Percentiles rank a stretch among this genome's conserved stretches.
These are phyloP conservation scores for Lysiphlebus fabarum DNA, from an alignment of 1,140 invertebrate species.

Conservation along the genomic window DNA sequence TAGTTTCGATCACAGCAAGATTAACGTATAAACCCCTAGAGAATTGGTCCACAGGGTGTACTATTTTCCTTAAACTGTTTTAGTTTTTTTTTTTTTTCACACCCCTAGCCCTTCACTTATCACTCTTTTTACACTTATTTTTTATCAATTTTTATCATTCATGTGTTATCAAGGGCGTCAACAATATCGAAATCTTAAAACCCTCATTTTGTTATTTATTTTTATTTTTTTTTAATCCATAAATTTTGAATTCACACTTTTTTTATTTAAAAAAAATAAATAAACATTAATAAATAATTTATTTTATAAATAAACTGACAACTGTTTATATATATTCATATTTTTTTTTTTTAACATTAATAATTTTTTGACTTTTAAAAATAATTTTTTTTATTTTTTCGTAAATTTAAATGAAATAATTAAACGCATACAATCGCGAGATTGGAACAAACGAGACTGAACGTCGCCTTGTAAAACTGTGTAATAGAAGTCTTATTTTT, in stretches of 20 bases:
- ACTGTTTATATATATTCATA: too few species aligned
- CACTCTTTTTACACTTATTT: slow-evolving; percentile 4
- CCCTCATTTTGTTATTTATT: too few species aligned
- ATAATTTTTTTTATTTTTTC: too few species aligned
- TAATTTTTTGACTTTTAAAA: too few species aligned
- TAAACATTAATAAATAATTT: too few species aligned
- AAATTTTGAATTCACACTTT: too few species aligned
- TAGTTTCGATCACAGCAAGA: slow-evolving; percentile 11
- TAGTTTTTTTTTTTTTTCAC: neutral
- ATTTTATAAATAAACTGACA: too few species aligned
- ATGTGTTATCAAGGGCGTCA: too few species aligned
- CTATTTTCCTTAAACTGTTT: neutral
- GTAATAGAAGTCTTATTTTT: slow-evolving; percentile 18
- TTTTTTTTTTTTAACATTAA: too few species aligned
- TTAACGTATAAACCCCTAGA: neutral
- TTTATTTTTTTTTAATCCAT: too few species aligned
- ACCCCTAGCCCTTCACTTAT: neutral
- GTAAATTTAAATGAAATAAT: slow-evolving; percentile 36
- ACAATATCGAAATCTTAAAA: too few species aligned
- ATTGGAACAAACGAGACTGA: slow-evolving; percentile 49
- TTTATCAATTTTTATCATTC: neutral
- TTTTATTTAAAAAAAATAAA: too few species aligned
- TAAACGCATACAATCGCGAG: slow-evolving; percentile 45
- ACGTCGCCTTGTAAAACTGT: slow-evolving; percentile 44
- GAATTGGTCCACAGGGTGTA: slow-evolving; percentile 4